Evolutionary conservation across 2,888 invertebrate genomes (phyloP).

Genomic region (Platynereis dumerilii): DNA sequence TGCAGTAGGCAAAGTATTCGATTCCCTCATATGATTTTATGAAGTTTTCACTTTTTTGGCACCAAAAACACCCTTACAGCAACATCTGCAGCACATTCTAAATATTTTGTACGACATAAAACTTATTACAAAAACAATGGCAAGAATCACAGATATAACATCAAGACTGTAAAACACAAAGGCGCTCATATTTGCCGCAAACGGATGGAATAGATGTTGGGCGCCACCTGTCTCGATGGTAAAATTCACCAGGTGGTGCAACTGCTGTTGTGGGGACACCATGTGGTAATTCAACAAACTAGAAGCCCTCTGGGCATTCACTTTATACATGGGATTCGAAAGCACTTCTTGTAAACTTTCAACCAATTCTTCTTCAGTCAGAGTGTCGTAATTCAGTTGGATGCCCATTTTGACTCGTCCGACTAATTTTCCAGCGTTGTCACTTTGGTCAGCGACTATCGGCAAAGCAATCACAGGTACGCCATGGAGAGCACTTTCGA

Average conservation of each 20-base stretch:
- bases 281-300: slow-evolving; percentile 8
- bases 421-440: slow-evolving; percentile 10
- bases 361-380: slow-evolving; percentile 1
- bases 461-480: slow-evolving; percentile 21
- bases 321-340: background rate
- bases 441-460: slow-evolving; percentile 13
- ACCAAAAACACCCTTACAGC: too few species aligned
- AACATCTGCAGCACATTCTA: too few species aligned
- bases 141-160: background rate
- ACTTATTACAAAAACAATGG: too few species aligned
- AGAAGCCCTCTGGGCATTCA: slow-evolving; percentile 16
- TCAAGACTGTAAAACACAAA: background rate
- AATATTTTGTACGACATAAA: too few species aligned
- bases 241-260: slow-evolving; percentile 8
- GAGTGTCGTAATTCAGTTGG: background rate
- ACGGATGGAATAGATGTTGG: background rate
- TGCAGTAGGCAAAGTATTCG: too few species aligned
- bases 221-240: background rate
- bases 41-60: too few species aligned
- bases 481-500: slow-evolving; percentile 10
- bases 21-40: too few species aligned
- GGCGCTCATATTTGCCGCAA: background rate
- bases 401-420: slow-evolving; percentile 16
- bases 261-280: slow-evolving; percentile 5
- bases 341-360: slow-evolving; percentile 8